These are phyloP conservation scores for Lasaia peninsularis DNA, from an alignment of 1,140 invertebrate genomes.

Conservation along the genomic window DNA sequence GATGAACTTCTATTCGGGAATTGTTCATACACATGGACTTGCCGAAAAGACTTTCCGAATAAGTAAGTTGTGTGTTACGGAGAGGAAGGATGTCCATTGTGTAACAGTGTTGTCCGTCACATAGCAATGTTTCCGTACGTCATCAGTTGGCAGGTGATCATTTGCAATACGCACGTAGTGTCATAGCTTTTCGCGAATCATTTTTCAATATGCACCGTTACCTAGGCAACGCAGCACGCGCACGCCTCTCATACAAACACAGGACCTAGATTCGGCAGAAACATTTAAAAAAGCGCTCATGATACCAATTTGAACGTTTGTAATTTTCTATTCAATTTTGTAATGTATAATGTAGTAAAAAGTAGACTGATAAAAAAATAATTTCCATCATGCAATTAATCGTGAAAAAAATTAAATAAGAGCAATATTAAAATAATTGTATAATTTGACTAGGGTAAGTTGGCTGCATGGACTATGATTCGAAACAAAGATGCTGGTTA, in stretches of 20 bases:
- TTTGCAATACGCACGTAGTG: slow-evolving; percentile 41
- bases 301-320: not conserved
- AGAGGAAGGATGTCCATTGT: not conserved
- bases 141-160: slow-evolving; percentile 68
- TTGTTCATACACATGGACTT: not conserved
- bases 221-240: slow-evolving; percentile 43
- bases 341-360: too few relatives aligned
- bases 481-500: too few relatives aligned
- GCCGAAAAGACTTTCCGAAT: not conserved
- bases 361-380: too few relatives aligned
- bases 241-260: slow-evolving; percentile 40
- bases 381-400: too few relatives aligned
- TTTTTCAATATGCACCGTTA: slow-evolving; percentile 45
- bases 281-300: not conserved
- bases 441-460: too few relatives aligned
- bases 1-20: slow-evolving; percentile 25
- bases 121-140: slow-evolving; percentile 69
- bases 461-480: too few relatives aligned
- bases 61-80: slow-evolving; percentile 4
- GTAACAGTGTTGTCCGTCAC: slow-evolving; percentile 21
- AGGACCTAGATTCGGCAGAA: slow-evolving; percentile 15
- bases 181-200: slow-evolving; percentile 39
- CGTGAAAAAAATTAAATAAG: too few relatives aligned
- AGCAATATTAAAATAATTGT: too few relatives aligned
- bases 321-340: too few relatives aligned